Base-by-base conservation (phyloP, 2,888 invertebrate genomes). In the Mimumesa dahlbomi region DNA sequence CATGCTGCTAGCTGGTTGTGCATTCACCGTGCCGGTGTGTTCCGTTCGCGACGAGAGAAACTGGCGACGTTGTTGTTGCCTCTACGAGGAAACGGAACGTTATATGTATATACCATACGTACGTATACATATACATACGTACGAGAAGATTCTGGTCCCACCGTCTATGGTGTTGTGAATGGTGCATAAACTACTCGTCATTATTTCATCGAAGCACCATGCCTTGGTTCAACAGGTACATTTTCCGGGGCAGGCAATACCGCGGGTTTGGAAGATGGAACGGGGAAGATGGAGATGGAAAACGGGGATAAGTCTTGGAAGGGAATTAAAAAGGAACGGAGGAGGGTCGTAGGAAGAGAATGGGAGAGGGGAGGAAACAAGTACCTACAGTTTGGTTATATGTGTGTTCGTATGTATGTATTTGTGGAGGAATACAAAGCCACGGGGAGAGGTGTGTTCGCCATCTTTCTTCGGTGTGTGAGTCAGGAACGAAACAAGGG, bases 221-320 rank as follows among this genome's bases (percentile, higher is more conserved):
- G n/a, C n/a, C n/a, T 1, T 6, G 62, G 76, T 70, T 79, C 81
- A 79, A 79, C 79, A 79, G 79, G 79, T 79, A 79, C 50, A 43
- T 64, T 66, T 29, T 25, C 22, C 31, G 11, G 40, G 38, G 50
- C 52, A 53, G n/a, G n/a, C 50, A 49, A 65, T 59, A 42, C 52
- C 50, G 7, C 45, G 38, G 13, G 18, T 13, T 38, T 45, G 18
- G 36, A n/a, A n/a, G n/a, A n/a, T n/a, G 9, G 29, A 4, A 14
- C 42, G 34, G 5, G 25, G 21, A 29, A 19, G 29, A 25, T 22
- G 36, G 16, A 25, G 21, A 25, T 11, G 14, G 13, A 18, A 6
- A 21, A 21, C 36, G 38, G 52, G 34, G 36, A 48, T 62, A 46
- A 66, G 40, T 40, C 13, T 16, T 9, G 21, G 31, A 22, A 36